These are phyloP conservation scores for Periophthalmodon schlosseri DNA, from an alignment of 2,113 vertebrate genomes.

Conservation along the genomic window DNA sequence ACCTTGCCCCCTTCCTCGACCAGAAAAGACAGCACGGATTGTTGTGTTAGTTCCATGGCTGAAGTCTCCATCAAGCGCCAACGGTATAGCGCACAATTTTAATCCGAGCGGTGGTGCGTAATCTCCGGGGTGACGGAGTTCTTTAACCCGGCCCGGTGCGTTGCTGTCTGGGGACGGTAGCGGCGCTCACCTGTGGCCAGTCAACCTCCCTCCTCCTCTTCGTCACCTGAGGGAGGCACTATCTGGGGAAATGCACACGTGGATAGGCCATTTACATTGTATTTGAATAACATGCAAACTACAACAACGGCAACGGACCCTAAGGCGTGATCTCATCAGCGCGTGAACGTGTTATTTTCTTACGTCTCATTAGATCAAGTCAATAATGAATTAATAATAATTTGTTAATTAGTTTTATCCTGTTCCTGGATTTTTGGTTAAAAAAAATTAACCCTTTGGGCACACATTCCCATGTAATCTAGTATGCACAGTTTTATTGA, in stretches of 20 bases:
- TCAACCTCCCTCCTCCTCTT: constrained; percentile 18
- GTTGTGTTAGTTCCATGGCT: constrained; percentile 77
- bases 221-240: constrained; percentile 43
- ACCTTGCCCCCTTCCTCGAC: constrained; percentile 76
- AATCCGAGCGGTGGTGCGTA: not conserved
- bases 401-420: too few relatives aligned
- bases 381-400: too few relatives aligned
- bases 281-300: constrained; percentile 65
- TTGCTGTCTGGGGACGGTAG: not conserved
- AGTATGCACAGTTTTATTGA: too few relatives aligned
- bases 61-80: not conserved
- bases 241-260: constrained; percentile 57
- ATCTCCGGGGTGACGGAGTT: not conserved
- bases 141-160: not conserved
- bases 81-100: not conserved
- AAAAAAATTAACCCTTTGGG: too few relatives aligned
- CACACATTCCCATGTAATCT: too few relatives aligned
- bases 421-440: too few relatives aligned
- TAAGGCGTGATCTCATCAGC: too few relatives aligned
- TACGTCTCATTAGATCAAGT: too few relatives aligned
- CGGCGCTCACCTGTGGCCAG: constrained; percentile 37
- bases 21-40: constrained; percentile 78
- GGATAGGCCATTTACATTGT: not conserved
- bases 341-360: too few relatives aligned
- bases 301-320: not conserved